Conservation (phyloP, 2,888 invertebrate species). For the Euzetes globulus region DNA sequence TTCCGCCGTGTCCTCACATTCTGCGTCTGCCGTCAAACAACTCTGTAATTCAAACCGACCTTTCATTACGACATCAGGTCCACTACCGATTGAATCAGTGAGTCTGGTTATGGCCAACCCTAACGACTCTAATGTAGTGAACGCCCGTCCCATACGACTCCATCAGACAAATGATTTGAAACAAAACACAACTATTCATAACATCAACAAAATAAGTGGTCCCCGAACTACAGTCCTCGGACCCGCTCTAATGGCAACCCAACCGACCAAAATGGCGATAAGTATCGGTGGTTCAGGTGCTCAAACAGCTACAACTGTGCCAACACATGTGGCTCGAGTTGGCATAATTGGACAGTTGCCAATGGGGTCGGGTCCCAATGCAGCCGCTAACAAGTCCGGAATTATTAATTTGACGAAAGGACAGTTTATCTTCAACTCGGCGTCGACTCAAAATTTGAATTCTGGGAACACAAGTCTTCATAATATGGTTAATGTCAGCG, state of each 20-base stretch:
- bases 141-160: constrained; percentile 23
- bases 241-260: constrained; percentile 16
- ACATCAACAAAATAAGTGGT: constrained; percentile 31
- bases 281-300: constrained; percentile 26
- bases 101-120: constrained; percentile 31
- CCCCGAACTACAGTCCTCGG: constrained; percentile 27
- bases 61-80: constrained; percentile 21
- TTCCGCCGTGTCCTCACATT: constrained; percentile 13
- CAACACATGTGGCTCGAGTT: constrained; percentile 27
- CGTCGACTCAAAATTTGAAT: background rate
- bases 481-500: constrained; percentile 10
- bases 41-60: constrained; percentile 24
- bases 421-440: constrained; percentile 23
- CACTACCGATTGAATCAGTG: constrained; percentile 29
- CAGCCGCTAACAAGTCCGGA: constrained; percentile 21
- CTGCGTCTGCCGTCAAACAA: constrained; percentile 30
- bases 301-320: background rate
- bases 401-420: constrained; percentile 31
- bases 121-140: constrained; percentile 16
- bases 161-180: constrained; percentile 25
- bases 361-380: background rate
- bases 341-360: constrained; percentile 30
- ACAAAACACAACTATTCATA: constrained; percentile 15
- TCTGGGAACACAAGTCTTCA: constrained; percentile 5
- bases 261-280: constrained; percentile 34